Percentiles rank a stretch among this genome's conserved stretches.
Conservation (phyloP, 37 sponge, comb jelly and placozoan genomes). For the Mnemiopsis leidyi region DNA sequence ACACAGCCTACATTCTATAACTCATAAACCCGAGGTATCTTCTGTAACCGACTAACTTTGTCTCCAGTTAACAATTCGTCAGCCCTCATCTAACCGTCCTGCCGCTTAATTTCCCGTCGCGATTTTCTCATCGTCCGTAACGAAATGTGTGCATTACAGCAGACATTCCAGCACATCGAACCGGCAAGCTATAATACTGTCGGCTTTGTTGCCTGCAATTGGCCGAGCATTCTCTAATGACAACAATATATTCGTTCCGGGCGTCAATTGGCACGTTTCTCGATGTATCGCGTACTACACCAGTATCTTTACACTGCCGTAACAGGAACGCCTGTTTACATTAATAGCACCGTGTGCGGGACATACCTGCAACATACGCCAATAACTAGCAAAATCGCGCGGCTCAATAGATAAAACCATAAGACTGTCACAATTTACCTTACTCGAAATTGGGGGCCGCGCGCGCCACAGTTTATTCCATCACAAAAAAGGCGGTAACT, state of each 20-base stretch:
- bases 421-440: background rate
- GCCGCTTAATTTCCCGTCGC: too few species aligned
- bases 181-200: too few species aligned
- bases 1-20: too few species aligned
- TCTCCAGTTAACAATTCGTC: too few species aligned
- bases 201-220: too few species aligned
- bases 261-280: background rate
- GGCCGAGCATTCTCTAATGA: background rate
- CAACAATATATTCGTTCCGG: background rate
- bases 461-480: background rate
- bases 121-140: too few species aligned
- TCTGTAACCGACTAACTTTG: too few species aligned
- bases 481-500: background rate
- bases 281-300: too few species aligned
- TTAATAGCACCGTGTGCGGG: background rate
- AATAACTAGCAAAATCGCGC: constrained; percentile 10
- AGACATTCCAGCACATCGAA: too few species aligned
- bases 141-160: too few species aligned
- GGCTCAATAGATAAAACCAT: background rate
- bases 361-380: background rate
- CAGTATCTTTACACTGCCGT: background rate
- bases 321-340: background rate
- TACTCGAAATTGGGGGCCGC: background rate
- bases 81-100: too few species aligned
- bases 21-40: too few species aligned